These are phyloP conservation scores for Scaptomyza pallida DNA, from an alignment of 1,140 invertebrate species.

Conservation along the genomic window DNA sequence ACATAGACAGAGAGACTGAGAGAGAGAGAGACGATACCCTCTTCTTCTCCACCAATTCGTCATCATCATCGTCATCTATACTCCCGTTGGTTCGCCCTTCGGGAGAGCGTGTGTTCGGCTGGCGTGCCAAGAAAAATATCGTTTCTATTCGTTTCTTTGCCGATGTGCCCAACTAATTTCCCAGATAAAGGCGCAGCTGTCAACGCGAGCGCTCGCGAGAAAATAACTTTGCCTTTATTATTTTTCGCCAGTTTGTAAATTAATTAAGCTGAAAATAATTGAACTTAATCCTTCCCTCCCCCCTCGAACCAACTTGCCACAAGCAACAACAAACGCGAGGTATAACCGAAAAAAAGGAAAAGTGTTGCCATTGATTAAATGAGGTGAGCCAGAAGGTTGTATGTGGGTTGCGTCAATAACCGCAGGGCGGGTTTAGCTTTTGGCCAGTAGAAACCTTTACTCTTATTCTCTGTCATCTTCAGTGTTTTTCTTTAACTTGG, in stretches of 20 bases:
- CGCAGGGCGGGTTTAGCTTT: slow-evolving; percentile 69
- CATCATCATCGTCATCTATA: not conserved
- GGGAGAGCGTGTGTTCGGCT: slow-evolving; percentile 3
- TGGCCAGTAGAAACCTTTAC: slow-evolving; percentile 9
- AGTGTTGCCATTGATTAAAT: slow-evolving; percentile 40
- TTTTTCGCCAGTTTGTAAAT: slow-evolving; percentile 65
- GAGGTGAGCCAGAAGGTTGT: not conserved
- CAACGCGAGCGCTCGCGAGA: slow-evolving; percentile 49
- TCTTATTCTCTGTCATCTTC: not conserved
- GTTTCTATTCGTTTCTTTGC: slow-evolving; percentile 42
- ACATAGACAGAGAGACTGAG: no score
- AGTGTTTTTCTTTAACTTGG: not conserved
- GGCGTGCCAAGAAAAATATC: slow-evolving; percentile 45
- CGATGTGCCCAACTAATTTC: slow-evolving; percentile 49
- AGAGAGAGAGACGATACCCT: slow-evolving; percentile 1
- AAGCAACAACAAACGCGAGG: not conserved
- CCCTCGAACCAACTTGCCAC: slow-evolving; percentile 12
- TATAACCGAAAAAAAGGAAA: slow-evolving; percentile 32
- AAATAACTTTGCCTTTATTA: slow-evolving; percentile 36
- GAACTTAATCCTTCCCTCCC: slow-evolving; percentile 61
- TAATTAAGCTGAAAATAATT: slow-evolving; percentile 80
- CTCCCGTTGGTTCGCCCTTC: not conserved
- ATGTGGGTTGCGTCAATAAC: slow-evolving; percentile 76
- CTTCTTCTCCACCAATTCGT: not conserved
- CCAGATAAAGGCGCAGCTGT: slow-evolving; percentile 57